Base-by-base conservation (phyloP, 1,140 invertebrate species). In the Drosophila navojoa region DNA sequence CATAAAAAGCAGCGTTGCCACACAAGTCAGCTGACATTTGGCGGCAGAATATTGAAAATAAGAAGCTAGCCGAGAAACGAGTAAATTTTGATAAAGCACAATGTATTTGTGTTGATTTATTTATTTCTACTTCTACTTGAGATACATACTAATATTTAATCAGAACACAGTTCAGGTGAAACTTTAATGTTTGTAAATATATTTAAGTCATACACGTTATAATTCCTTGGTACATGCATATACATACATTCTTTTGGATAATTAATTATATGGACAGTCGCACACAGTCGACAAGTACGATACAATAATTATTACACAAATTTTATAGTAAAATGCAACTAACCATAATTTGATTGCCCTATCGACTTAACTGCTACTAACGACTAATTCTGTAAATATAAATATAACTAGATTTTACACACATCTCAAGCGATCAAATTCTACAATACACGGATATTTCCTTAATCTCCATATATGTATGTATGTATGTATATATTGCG, bases 281-380 rank as follows among this genome's bases (percentile, higher is more conserved):
- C 68, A 42, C 6, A 38, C 16, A 25, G 7, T 16, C 45, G 62
- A 64, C 61, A 67, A 71, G 44, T 67, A 59, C 38, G 66, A 55
- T 71, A 71, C 50, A 13, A 47, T 70, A 22, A 45, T 57, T 63
- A 55, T 71, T 64, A 64, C 52, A 64, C 52, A 64, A 64, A 70
- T 54, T 69, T 58, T 38, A 54, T 45, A 54, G 27, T 61, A 61
- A 55, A 60, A 55, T 63, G 55, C 22, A 57, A 67, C 47, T 57
- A 58, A 58, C 54, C 70, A 42, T 67, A 59, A 67, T 60, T 68
- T 60, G 70, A 72, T 68, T 72, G 63, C 63, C 70, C 49, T 60
- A 72, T 11, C 49, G 55, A 59, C 70, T 54, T 54, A 72, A 67
- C 19, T 40, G n/a, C 47, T 72, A 72, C 54, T 47, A 59, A 54